Base-by-base conservation (phyloP, 1,140 invertebrate species). In the Phortica variegata region DNA sequence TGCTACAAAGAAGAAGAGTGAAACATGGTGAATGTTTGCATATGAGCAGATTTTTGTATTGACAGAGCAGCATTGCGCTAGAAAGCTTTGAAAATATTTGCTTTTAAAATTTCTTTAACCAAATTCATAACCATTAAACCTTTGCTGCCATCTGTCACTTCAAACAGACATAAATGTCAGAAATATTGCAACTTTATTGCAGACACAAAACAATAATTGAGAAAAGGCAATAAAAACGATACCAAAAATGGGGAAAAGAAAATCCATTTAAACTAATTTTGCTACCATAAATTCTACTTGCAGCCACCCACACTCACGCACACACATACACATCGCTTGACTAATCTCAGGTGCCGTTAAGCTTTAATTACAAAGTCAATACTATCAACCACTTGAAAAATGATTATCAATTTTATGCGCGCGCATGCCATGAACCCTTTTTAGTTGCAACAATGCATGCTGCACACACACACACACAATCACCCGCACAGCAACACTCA, bases 361-460 rank as follows among this genome's bases (percentile, higher is more conserved):
- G n/a, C n/a, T n/a, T n/a, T n/a, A n/a, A n/a, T n/a, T n/a, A n/a
- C n/a, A n/a, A n/a, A n/a, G n/a, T n/a, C n/a, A n/a, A n/a, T n/a
- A n/a, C n/a, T n/a, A n/a, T n/a, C n/a, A 38, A 52, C 49, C 62
- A 66, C 63, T 66, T 62, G 54, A 63, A 37, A 26, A 26, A n/a
- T 10, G 5, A 38, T 49, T 60, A 66, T 66, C 63, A 66, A 57
- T 68, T 66, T 66, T 68, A 66, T 40, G 63, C 54, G 63, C 54
- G 63, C 60, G 41, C 20, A 7, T 56, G 52, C 47, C 48, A 46
- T 45, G 56, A 60, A 65, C 62, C 62, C 62, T 65, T 65, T 65
- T 59, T 56, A 54, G 23, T 43, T 39, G 18, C 32, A 34, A 13
- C 5, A 38, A 38, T 15, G 33, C 33, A 34, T 15, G 33, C 33